Conservation (phyloP, 2,113 vertebrate species). For the Strix uralensis region DNA sequence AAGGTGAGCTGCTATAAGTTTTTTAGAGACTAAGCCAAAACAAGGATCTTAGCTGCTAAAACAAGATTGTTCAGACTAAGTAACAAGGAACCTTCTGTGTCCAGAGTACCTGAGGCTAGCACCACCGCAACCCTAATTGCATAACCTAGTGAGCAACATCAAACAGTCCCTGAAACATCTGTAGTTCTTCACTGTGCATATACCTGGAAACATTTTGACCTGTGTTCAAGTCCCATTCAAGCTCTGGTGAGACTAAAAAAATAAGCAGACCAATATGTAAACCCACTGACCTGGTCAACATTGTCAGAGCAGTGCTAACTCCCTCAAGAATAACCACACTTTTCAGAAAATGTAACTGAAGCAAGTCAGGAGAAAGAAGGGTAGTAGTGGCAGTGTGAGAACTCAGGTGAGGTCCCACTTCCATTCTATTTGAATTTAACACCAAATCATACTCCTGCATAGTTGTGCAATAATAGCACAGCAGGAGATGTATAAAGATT, state of each 20-base stretch:
- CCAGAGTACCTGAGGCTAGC: not conserved
- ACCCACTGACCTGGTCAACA: not conserved
- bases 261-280: not conserved
- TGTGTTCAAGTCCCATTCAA: not conserved
- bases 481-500: not conserved
- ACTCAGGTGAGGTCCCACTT: not conserved
- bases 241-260: not conserved
- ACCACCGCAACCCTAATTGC: not conserved
- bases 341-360: not conserved
- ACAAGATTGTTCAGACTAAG: not conserved
- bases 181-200: not conserved
- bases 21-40: not conserved
- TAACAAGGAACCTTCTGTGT: not conserved
- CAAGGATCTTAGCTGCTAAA: not conserved
- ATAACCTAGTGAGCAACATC: not conserved
- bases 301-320: accelerated
- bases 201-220: not conserved
- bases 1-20: not conserved
- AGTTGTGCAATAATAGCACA: not conserved
- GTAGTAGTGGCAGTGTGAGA: not conserved
- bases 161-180: not conserved
- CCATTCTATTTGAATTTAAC: not conserved
- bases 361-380: not conserved
- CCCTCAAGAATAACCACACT: not conserved
- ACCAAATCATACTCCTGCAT: not conserved